phyloP scores from a whole-genome alignment of 1,140 invertebrate species.

The Cotesia typhae region DNA sequence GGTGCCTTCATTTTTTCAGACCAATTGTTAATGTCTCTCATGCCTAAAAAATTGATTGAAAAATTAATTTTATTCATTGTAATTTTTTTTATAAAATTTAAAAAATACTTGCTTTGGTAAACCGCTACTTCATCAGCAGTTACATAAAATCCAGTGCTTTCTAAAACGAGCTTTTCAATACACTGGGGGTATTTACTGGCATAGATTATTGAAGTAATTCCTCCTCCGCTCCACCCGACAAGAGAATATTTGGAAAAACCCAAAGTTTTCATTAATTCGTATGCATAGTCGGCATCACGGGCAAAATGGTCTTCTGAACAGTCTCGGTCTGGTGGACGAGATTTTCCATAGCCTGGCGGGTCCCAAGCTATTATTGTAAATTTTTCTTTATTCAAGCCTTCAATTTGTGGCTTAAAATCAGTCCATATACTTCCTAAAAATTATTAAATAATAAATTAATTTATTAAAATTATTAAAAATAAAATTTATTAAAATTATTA shows the following conservation, averaged over 20 bases:
- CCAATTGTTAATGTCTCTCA: constrained; percentile 80
- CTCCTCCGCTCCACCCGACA: constrained; percentile 91
- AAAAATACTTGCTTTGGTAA: constrained; percentile 66
- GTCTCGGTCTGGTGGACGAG: constrained; percentile 77
- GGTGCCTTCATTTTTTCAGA: constrained; percentile 80
- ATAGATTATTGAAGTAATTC: constrained; percentile 79
- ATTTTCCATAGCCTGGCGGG: constrained; percentile 87
- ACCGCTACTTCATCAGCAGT: constrained; percentile 73
- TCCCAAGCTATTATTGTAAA: constrained; percentile 87
- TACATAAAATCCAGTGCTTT: constrained; percentile 82
- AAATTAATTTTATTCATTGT: background rate
- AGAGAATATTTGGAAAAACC: constrained; percentile 78
- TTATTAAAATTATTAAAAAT: too few species aligned
- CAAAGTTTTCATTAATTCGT: constrained; percentile 77
- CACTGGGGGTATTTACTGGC: constrained; percentile 74
- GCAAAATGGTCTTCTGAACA: constrained; percentile 78
- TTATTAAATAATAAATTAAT: too few species aligned
- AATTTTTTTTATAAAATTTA: constrained; percentile 32
- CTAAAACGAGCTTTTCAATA: constrained; percentile 79
- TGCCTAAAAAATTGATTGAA: constrained; percentile 40
- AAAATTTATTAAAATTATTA: background rate
- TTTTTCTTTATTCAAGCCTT: constrained; percentile 72
- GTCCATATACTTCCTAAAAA: constrained; percentile 75
- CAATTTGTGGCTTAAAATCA: constrained; percentile 83
- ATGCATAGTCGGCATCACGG: constrained; percentile 77